Evolutionary conservation across 2,797 vertebrate genomes (phyloP).

Genomic region (Remorina albescens): DNA sequence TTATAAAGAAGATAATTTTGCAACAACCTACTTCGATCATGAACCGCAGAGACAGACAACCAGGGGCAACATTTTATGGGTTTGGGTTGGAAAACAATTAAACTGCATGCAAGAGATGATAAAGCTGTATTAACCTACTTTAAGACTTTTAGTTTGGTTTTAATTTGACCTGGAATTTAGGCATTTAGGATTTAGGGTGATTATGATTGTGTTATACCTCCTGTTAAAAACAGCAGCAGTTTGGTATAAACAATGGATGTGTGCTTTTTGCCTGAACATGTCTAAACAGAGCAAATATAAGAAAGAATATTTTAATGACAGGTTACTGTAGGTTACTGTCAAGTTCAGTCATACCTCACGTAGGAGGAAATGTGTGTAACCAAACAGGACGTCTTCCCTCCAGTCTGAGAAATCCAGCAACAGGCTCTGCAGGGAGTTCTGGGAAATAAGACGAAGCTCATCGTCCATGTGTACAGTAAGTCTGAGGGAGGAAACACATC

Average conservation of each 20-base stretch:
- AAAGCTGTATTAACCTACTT: conserved; percentile 5
- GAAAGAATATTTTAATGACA: too few species aligned
- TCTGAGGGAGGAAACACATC: conserved; percentile 73
- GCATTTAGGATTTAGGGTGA: not conserved
- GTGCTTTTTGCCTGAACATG: too few species aligned
- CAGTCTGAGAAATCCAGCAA: conserved; percentile 97
- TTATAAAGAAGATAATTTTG: not conserved
- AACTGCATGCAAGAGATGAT: not conserved
- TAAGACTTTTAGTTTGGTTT: not conserved
- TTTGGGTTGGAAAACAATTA: conserved; percentile 7
- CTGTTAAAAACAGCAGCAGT: not conserved
- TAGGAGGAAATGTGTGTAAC: conserved; percentile 96
- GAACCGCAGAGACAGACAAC: not conserved
- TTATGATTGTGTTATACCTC: not conserved
- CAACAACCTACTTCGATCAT: not conserved
- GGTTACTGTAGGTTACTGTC: not conserved
- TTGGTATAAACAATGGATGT: too few species aligned
- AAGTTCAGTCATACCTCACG: conserved; percentile 75
- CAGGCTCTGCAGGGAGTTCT: conserved; percentile 97
- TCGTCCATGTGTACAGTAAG: conserved; percentile 99
- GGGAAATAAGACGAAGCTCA: conserved; percentile 96
- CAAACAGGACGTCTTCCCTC: conserved; percentile 97
- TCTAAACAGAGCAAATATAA: too few species aligned
- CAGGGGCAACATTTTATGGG: not conserved
- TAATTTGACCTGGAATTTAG: not conserved